phyloP scores from a whole-genome alignment of 1,140 invertebrate species.

The Procambarus clarkii region DNA sequence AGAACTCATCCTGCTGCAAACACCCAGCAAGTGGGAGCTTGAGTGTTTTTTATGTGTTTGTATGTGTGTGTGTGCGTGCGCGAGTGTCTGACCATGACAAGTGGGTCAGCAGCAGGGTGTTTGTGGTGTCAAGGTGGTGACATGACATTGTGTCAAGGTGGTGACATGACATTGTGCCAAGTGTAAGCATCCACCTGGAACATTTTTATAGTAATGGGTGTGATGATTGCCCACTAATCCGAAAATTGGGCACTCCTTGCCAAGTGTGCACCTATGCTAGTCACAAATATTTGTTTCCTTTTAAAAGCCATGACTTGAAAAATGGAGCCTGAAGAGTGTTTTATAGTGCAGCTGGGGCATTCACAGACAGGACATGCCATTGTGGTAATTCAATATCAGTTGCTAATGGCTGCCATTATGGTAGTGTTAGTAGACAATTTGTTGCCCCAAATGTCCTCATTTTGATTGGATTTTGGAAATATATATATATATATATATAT shows the following conservation, averaged over 20 bases:
- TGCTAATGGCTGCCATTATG: conserved; percentile 6
- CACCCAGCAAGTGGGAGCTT: conserved; percentile 17
- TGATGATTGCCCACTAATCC: conserved; percentile 14
- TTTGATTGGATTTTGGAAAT: conserved; percentile 9
- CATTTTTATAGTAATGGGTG: conserved; percentile 1
- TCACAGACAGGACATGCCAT: conserved; percentile 18
- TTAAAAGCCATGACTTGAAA: conserved; percentile 21
- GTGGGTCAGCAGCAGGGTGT: conserved; percentile 42
- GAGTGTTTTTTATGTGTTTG: conserved; percentile 42
- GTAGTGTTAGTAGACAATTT: conserved; percentile 37
- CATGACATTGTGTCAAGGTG: conserved; percentile 57
- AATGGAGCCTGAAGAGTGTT: conserved; percentile 36
- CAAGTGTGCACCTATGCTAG: conserved; percentile 65
- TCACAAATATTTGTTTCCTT: conserved; percentile 49
- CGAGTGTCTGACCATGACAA: conserved; percentile 31
- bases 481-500: conserved; percentile 7
- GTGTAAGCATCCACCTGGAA: conserved; percentile 39
- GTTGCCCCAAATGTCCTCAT: conserved; percentile 17
- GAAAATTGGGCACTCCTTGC: conserved; percentile 54
- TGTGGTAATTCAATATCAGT: conserved; percentile 12
- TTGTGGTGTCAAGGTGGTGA: conserved; percentile 51
- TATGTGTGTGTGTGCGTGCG: conserved; percentile 31
- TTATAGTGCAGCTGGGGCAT: conserved; percentile 41
- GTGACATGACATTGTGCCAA: conserved; percentile 60
- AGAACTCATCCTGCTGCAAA: conserved; percentile 8